Conservation (phyloP, 1,140 invertebrate species). For the Drosophila bifasciata region DNA sequence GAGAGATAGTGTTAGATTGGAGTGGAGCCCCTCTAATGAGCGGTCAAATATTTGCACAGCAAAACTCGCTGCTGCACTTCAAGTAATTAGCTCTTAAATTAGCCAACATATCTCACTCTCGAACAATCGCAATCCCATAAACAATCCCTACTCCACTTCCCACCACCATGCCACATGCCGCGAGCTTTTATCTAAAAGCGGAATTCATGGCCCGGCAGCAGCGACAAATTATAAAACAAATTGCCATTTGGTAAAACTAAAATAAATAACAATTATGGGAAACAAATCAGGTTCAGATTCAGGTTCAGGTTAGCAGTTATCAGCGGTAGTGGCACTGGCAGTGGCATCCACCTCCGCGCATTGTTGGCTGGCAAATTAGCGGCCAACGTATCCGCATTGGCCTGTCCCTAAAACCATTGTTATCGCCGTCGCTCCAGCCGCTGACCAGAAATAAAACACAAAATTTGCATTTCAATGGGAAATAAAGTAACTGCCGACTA, state of each 20-base stretch:
- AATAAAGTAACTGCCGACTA: conserved; percentile 65
- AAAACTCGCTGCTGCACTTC: conserved; percentile 7
- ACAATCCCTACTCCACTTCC: conserved; percentile 16
- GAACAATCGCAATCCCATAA: conserved; percentile 8
- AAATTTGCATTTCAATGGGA: conserved; percentile 61
- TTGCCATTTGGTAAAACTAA: conserved; percentile 42
- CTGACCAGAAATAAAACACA: conserved; percentile 35
- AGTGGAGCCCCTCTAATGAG: conserved; percentile 47
- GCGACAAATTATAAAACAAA: conserved; percentile 60
- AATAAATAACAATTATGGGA: conserved; percentile 66
- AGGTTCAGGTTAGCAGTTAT: conserved; percentile 17
- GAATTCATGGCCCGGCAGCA: conserved; percentile 31
- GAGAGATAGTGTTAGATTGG: neutral
- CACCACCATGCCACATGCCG: neutral
- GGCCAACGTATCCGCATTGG: too few relatives aligned
- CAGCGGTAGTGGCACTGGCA: neutral
- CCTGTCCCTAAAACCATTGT: conserved; percentile 29
- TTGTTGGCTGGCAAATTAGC: conserved; percentile 38
- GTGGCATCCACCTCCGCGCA: conserved; percentile 27
- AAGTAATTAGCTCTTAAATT: conserved; percentile 67
- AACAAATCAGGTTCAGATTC: conserved; percentile 52
- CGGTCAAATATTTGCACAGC: conserved; percentile 53
- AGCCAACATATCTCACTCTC: conserved; percentile 13
- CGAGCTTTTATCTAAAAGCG: conserved; percentile 20
- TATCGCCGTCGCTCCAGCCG: conserved; percentile 30